Base-by-base conservation (phyloP, 2,113 vertebrate species). In the Anser brachyrhynchus region DNA sequence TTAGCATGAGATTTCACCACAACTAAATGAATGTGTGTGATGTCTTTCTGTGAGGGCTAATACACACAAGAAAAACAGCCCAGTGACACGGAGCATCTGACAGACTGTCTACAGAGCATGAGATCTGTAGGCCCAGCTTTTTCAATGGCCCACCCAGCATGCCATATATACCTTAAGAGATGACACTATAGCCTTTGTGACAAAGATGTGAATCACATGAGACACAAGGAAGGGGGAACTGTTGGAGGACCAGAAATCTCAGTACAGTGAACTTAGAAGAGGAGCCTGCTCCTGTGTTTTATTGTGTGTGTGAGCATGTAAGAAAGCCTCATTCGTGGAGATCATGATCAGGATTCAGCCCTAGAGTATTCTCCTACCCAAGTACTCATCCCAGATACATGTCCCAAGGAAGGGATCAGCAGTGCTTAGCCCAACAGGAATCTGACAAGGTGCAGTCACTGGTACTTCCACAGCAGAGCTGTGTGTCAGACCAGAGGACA, bases 71-170 rank as follows among this genome's bases (percentile, higher is more conserved):
- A 33, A 89, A 87, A 84, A 58, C 4, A 69, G 52, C 21, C 19
- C 81, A 43, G 52, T 35, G 57, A 37, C 46, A 58, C 21, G 69
- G 33, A 89, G 70, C 29, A 58, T 70, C 54, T 44, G 15, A 26
- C 2, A 29, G 44, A 58, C 28, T 19, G 11, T 12, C 85, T 67
- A 14, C 0, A 37, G 23, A 19, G 13, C 0, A 1, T 29, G 54
- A 26, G 35, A 46, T 55, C 3, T 89, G 33, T 46, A 59, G 29
- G 54, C 26, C 28, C 58, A 62, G 41, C 51, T 84, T 87, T 66
- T 83, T 26, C 54, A 88, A 13, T 67, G 90, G 67, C 54, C 33
- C 64, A 29, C 22, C 13, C 64, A 70, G 72, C 18, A 26, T 15
- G 54, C 33, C 64, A 33, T 2, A 0, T 23, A 49, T 5, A 65